Evolutionary conservation across 2,888 invertebrate genomes (phyloP).

Genomic region (Phytoseiulus persimilis): DNA sequence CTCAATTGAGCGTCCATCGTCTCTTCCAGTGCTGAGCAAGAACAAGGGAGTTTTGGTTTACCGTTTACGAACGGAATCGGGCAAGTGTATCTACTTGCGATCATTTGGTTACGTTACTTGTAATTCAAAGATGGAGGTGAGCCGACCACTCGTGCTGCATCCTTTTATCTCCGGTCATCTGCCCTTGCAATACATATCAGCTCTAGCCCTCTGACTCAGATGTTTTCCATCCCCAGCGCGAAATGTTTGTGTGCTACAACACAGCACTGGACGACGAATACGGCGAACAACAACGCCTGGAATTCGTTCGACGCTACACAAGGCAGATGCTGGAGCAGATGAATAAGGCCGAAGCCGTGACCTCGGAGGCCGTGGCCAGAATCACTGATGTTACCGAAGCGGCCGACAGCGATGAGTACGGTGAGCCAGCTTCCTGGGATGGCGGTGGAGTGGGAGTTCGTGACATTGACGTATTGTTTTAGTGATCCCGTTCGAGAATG

Average conservation of each 20-base stretch:
- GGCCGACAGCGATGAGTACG: neutral
- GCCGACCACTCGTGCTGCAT: neutral
- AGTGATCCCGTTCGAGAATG: no score
- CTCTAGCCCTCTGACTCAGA: neutral
- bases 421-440: neutral
- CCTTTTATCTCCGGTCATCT: no score
- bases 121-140: slow-evolving; percentile 55
- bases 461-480: no score
- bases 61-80: slow-evolving; percentile 68
- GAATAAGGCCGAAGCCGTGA: neutral
- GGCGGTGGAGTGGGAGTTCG: no score
- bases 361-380: neutral
- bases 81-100: slow-evolving; percentile 73
- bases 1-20: neutral
- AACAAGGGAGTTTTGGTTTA: slow-evolving; percentile 73
- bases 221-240: neutral
- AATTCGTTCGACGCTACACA: slow-evolving; percentile 49
- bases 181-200: neutral
- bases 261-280: slow-evolving; percentile 55
- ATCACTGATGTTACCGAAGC: neutral
- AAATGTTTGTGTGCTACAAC: slow-evolving; percentile 44
- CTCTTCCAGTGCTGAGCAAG: slow-evolving; percentile 43
- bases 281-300: slow-evolving; percentile 62
- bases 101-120: slow-evolving; percentile 76
- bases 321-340: slow-evolving; percentile 41